Base-by-base conservation (phyloP, 2,888 invertebrate genomes). In the Esperia sulphurella region DNA sequence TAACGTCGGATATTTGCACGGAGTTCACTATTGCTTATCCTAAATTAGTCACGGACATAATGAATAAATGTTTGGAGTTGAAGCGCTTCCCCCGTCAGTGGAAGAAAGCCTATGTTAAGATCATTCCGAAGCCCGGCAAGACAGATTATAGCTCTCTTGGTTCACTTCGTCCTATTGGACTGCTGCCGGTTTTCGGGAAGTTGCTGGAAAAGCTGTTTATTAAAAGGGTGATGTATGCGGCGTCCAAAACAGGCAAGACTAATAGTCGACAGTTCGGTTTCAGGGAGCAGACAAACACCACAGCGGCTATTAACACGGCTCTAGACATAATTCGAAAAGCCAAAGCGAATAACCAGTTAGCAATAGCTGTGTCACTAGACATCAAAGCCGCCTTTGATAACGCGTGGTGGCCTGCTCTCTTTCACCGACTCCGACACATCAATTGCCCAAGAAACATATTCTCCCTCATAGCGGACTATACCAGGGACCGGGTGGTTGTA, bases 1-100 rank as follows among this genome's bases (percentile, higher is more conserved):
- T 65, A 0, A 59, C 65, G 0, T 37, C 49, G 0, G 60, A 60
- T 37, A 59, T 60, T 44, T 54, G 52, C 48, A 45, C 9, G 0
- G 28, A 38, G 7, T 14, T 45, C 12, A 13, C 43, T 8, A 8
- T 10, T 8, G 13, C 3, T 8, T 33, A 31, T 13, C 46, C 49
- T 1, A 30, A 31, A 0, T 8, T 49, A 0, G 8, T 47, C 5
- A 46, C 43, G 30, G 33, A n/a, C 0, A n/a, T 42, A 0, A 30
- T 30, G 29, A 42, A 42, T n/a, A 8, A 13, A 1, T 42, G 42
- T 9, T 30, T 42, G 0, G 8, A 29, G 13, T 0, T 13, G 0
- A 4, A 8, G 3, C 12, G 14, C 9, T 42, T 42, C 29, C 42
- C 42, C 0, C 4, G 0, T 0, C 7, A 0, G 0, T 42, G 42